Percentiles rank a stretch among this genome's conserved stretches.
Evolutionary conservation across 1,140 invertebrate species (phyloP).

Genomic region (Hylyphantes graminicola): DNA sequence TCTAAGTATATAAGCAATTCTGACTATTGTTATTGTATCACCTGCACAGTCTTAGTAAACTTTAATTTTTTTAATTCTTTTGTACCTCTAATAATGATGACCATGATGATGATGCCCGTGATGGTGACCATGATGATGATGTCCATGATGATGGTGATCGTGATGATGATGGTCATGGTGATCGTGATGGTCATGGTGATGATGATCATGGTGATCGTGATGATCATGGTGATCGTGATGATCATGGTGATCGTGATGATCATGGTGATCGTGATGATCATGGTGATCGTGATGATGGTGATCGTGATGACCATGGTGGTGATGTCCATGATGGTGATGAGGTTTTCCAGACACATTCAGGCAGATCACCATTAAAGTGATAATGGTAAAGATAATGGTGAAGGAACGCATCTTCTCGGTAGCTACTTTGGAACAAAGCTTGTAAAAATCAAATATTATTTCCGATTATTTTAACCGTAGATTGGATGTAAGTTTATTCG

Average conservation of each 20-base stretch:
- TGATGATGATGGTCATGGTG: conserved; percentile 2
- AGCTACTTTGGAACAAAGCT: not conserved
- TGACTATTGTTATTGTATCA: too few species aligned
- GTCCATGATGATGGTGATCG: not conserved
- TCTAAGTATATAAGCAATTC: too few species aligned
- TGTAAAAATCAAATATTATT: not conserved
- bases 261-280: conserved; percentile 18
- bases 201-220: conserved; percentile 1
- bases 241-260: conserved; percentile 5
- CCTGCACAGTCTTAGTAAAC: too few species aligned
- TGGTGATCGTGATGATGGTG: conserved; percentile 11
- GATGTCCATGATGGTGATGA: conserved; percentile 5
- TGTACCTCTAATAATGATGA: conserved; percentile 17
- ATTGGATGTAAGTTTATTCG: not conserved
- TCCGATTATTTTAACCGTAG: too few species aligned
- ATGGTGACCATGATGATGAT: not conserved
- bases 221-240: not conserved
- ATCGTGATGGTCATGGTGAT: not conserved
- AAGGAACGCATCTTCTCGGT: not conserved
- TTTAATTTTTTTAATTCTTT: too few species aligned
- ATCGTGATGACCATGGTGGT: not conserved
- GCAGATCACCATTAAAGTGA: not conserved
- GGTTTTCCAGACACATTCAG: conserved; percentile 1
- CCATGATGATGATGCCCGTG: not conserved
- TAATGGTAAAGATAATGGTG: conserved; percentile 7